Evolutionary conservation across 2,888 invertebrate species (phyloP).

Genomic region (Patella pellucida): DNA sequence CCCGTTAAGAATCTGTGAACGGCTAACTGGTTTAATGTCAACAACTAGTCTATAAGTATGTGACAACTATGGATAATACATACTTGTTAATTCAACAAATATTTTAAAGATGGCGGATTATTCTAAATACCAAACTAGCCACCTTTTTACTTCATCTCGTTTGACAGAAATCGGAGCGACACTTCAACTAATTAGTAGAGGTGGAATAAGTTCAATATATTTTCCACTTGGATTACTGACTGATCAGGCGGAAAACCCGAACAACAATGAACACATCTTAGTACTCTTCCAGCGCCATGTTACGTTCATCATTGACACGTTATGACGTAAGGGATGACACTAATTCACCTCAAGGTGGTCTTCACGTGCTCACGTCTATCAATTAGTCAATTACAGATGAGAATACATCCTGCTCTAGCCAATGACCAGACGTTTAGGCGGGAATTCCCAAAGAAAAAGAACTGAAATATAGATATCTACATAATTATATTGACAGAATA

Average conservation of each 20-base stretch:
- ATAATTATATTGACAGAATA: too few relatives aligned
- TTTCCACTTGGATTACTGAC: constrained; percentile 5
- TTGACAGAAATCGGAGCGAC: constrained; percentile 2
- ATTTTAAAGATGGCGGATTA: background rate
- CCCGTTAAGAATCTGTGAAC: too few relatives aligned
- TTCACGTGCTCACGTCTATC: background rate
- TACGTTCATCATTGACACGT: constrained; percentile 11
- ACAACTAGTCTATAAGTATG: background rate
- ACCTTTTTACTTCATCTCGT: background rate
- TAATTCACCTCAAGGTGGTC: constrained; percentile 9
- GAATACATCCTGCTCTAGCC: too few relatives aligned
- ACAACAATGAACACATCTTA: background rate
- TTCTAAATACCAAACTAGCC: too few relatives aligned
- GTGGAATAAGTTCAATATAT: background rate
- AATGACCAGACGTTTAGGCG: too few relatives aligned
- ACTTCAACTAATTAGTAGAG: background rate
- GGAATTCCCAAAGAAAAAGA: too few relatives aligned
- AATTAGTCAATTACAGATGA: background rate
- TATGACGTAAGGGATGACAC: constrained; percentile 4
- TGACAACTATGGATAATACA: background rate
- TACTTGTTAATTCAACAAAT: background rate
- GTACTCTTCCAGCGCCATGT: background rate
- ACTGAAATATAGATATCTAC: too few relatives aligned
- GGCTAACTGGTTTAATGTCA: too few relatives aligned
- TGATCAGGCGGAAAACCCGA: background rate